Evolutionary conservation across 1,140 invertebrate genomes (phyloP).

Genomic region (Drosophila cardini): DNA sequence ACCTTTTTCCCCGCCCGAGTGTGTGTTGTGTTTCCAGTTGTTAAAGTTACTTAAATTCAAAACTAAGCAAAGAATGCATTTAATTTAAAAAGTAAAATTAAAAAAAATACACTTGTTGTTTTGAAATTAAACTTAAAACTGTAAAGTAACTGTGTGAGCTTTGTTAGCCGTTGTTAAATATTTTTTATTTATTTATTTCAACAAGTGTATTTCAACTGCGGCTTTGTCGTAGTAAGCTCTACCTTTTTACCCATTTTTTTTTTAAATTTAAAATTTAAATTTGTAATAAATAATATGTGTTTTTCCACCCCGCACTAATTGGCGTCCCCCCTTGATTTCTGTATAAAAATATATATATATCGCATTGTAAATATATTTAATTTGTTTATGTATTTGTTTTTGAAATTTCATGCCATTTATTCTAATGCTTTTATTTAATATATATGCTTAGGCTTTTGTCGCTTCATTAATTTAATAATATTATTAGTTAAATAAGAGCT

Average conservation of each 20-base stretch:
- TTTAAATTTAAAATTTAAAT: constrained; percentile 33
- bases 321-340: constrained; percentile 46
- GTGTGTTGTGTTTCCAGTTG: constrained; percentile 45
- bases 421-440: constrained; percentile 35
- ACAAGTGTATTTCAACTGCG: constrained; percentile 24
- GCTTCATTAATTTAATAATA: constrained; percentile 33
- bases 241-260: constrained; percentile 15
- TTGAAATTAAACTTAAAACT: neutral
- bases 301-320: constrained; percentile 75
- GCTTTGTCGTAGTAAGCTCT: constrained; percentile 11
- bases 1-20: constrained; percentile 35
- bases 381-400: constrained; percentile 29
- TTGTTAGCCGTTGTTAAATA: neutral
- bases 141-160: neutral
- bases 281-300: constrained; percentile 62
- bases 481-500: neutral
- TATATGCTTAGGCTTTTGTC: constrained; percentile 20
- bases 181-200: neutral
- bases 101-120: constrained; percentile 15
- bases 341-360: too few relatives aligned
- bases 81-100: constrained; percentile 3
- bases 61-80: constrained; percentile 34
- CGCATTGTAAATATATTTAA: constrained; percentile 50
- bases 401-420: constrained; percentile 13
- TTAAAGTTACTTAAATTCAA: constrained; percentile 10